phyloP scores from a whole-genome alignment of 1,140 invertebrate species.

The Drosophila sulfurigaster region DNA sequence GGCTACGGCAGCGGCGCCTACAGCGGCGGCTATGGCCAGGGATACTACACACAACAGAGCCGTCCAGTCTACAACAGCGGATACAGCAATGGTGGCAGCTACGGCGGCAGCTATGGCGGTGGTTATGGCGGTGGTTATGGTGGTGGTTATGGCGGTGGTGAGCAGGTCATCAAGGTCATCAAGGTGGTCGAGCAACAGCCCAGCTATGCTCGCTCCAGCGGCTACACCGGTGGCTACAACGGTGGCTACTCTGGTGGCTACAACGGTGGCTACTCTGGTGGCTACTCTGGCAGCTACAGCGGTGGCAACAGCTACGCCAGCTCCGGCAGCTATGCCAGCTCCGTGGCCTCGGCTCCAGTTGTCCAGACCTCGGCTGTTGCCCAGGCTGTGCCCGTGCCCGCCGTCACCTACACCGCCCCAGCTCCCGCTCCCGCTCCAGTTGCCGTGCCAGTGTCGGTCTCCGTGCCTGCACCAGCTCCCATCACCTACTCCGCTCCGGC shows the following conservation, averaged over 20 bases:
- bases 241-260: background rate
- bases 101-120: slow-evolving; percentile 25
- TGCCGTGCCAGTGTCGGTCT: too few species aligned
- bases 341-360: slow-evolving; percentile 25
- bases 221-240: slow-evolving; percentile 35
- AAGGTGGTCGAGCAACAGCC: slow-evolving; percentile 69
- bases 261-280: slow-evolving; percentile 22
- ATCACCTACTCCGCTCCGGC: slow-evolving; percentile 50
- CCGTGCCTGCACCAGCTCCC: slow-evolving; percentile 42
- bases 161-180: slow-evolving; percentile 69
- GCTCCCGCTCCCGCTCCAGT: slow-evolving; percentile 35
- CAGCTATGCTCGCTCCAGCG: slow-evolving; percentile 35
- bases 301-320: slow-evolving; percentile 27
- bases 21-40: slow-evolving; percentile 67
- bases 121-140: slow-evolving; percentile 44
- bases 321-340: slow-evolving; percentile 25
- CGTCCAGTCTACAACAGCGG: slow-evolving; percentile 61
- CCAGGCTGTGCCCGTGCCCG: slow-evolving; percentile 26
- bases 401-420: slow-evolving; percentile 49
- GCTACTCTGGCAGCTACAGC: slow-evolving; percentile 24
- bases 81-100: slow-evolving; percentile 30
- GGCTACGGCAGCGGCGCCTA: slow-evolving; percentile 61
- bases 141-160: slow-evolving; percentile 51
- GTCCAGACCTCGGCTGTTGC: background rate
- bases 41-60: slow-evolving; percentile 68